Evolutionary conservation across 2,113 vertebrate species (phyloP).

Genomic region (human (Homo sapiens)): DNA sequence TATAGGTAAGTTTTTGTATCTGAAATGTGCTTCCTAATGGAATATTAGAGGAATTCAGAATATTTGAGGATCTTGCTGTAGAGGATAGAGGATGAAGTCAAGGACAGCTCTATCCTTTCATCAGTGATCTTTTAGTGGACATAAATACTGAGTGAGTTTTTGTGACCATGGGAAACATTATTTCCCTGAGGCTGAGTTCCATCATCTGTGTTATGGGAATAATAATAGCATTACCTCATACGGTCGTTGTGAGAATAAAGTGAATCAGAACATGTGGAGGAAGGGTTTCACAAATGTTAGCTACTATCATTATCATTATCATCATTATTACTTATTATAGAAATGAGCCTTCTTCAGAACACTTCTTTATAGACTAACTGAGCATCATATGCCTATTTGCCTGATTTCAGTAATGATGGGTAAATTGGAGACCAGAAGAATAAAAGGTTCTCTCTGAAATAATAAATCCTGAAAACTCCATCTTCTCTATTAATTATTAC

Average conservation of each 20-base stretch:
- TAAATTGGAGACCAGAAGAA: slow-evolving; percentile 56
- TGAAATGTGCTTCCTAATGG: neutral
- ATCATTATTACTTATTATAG: slow-evolving; percentile 26
- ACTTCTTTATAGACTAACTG: slow-evolving; percentile 41
- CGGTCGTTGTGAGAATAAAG: neutral
- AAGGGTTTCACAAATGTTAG: slow-evolving; percentile 32
- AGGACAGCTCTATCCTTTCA: neutral
- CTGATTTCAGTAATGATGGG: slow-evolving; percentile 49
- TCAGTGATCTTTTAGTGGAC: neutral
- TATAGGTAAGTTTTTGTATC: slow-evolving; percentile 17
- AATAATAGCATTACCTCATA: neutral
- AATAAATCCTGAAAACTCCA: slow-evolving; percentile 33
- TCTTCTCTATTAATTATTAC: slow-evolving; percentile 54
- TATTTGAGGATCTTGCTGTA: neutral
- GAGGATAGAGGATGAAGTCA: neutral
- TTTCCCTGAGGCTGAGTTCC: slow-evolving; percentile 43
- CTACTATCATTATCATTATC: neutral
- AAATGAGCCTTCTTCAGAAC: slow-evolving; percentile 19
- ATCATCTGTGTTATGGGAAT: neutral
- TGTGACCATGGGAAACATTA: neutral
- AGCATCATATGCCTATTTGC: slow-evolving; percentile 20
- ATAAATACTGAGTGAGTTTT: neutral
- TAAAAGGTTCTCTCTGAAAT: slow-evolving; percentile 60
- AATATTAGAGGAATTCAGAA: neutral
- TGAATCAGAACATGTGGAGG: neutral